Evolutionary conservation across 1,140 invertebrate species (phyloP), one percentile per base, ranked within the genome.

Genomic region (Sycophaga agraensis): DNA sequence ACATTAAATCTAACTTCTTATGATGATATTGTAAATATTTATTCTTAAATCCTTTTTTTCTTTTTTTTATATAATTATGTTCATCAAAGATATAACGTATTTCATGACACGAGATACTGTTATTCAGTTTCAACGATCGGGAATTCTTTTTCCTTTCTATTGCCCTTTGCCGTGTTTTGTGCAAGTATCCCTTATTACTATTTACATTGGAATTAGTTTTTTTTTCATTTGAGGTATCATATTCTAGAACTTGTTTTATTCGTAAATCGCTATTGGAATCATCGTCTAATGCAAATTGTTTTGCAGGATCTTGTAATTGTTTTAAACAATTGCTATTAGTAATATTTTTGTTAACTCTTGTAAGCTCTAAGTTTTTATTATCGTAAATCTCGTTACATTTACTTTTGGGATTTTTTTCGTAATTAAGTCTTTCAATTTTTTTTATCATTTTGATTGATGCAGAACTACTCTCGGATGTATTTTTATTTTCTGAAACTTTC

Each of bases 351-450:
- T n/a, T n/a, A n/a, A n/a, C n/a, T n/a, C n/a, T n/a, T n/a, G n/a
- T n/a, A n/a, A n/a, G n/a, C n/a, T n/a, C n/a, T n/a, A n/a, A n/a
- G n/a, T n/a, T 14, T 1, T 17, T 59, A 5, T 22, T 12, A 53
- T 11, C 4, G 4, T 17, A 35, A 31, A 63, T 57, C 21, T n/a
- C 61, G 57, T 4, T 57, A 12, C 5, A 5, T 57, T 31, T 12
- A 54, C 61, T 43, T 51, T 22, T 3, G n/a, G 12, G 1, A 58
- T 7, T 11, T 58, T 54, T 37, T n/a, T n/a, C n/a, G n/a, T n/a
- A 40, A 34, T n/a, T 51, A 19, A 8, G 7, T 31, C 17, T 57
- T 57, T 5, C 58, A 19, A 42, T 49, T 50, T 26, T 50, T 51
- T 17, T n/a, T n/a, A 43, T 35, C 12, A 2, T 45, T 12, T 56